Evolutionary conservation across 2,888 invertebrate species (phyloP).

Genomic region (Dichetophora obliterata): DNA sequence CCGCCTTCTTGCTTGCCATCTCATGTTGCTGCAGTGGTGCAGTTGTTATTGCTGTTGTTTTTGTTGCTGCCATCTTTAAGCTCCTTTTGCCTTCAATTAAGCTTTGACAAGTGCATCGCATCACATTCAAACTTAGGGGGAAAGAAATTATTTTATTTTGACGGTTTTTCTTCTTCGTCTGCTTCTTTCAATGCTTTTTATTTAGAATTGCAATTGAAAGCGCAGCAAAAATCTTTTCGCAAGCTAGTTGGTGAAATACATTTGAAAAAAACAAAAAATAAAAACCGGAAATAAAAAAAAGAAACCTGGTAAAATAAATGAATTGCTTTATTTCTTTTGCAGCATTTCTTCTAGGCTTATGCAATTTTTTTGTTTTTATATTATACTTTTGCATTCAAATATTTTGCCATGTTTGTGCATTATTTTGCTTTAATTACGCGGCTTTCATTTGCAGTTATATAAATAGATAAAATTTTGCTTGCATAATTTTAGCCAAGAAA

Average conservation of each 20-base stretch:
- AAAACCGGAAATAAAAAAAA: background rate
- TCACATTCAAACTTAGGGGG: constrained; percentile 47
- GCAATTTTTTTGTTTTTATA: background rate
- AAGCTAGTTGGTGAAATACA: background rate
- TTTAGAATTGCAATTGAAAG: constrained; percentile 29
- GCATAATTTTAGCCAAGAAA: constrained; percentile 50
- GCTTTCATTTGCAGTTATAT: constrained; percentile 34
- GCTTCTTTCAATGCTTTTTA: constrained; percentile 32
- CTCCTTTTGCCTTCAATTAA: constrained; percentile 65
- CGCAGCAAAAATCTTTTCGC: constrained; percentile 8
- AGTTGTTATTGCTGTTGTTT: constrained; percentile 6
- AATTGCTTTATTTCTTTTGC: constrained; percentile 32
- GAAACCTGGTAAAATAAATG: background rate
- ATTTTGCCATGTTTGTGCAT: constrained; percentile 24
- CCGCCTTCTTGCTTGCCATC: constrained; percentile 38
- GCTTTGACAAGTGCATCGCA: constrained; percentile 67
- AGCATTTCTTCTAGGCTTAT: constrained; percentile 17
- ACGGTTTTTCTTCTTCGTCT: constrained; percentile 36
- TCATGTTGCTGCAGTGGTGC: background rate
- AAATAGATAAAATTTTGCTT: constrained; percentile 35
- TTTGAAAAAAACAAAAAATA: constrained; percentile 25
- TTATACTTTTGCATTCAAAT: background rate
- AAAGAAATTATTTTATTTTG: constrained; percentile 37
- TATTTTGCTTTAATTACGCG: constrained; percentile 48
- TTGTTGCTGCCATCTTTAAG: constrained; percentile 29